These are phyloP conservation scores for Drosophila ercepeae DNA, from an alignment of 1,140 invertebrate species.

Conservation along the genomic window DNA sequence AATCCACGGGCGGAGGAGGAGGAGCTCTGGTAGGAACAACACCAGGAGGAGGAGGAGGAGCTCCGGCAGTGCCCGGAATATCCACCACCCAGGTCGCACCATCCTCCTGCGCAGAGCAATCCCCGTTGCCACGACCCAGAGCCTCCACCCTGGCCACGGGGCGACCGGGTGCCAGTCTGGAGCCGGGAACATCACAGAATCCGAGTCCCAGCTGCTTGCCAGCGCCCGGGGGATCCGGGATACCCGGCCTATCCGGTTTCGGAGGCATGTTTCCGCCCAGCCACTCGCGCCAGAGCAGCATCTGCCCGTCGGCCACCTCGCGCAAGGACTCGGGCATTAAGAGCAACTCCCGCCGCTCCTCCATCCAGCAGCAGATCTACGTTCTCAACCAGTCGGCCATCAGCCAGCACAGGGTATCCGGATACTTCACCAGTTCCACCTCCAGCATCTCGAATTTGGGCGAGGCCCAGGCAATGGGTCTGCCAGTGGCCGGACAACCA, in stretches of 20 bases:
- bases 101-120: conserved; percentile 56
- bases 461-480: conserved; percentile 32
- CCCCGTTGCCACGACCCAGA: conserved; percentile 85
- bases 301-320: conserved; percentile 90
- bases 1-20: conserved; percentile 57
- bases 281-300: conserved; percentile 84
- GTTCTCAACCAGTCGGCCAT: conserved; percentile 87
- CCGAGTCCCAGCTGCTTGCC: conserved; percentile 26
- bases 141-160: conserved; percentile 85
- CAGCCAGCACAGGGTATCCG: conserved; percentile 91
- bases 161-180: conserved; percentile 12
- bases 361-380: conserved; percentile 92
- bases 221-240: conserved; percentile 9
- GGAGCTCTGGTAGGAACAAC: not conserved
- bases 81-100: conserved; percentile 8
- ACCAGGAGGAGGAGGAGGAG: conserved; percentile 17
- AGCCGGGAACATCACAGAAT: conserved; percentile 40
- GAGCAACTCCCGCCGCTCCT: conserved; percentile 92
- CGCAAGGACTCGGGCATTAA: conserved; percentile 94
- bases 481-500: conserved; percentile 13
- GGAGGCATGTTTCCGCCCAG: conserved; percentile 18
- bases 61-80: not conserved
- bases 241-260: not conserved
- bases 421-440: conserved; percentile 93
- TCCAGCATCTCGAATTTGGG: conserved; percentile 86